phyloP scores from a whole-genome alignment of 2,113 vertebrate species.

The Neomonachus schauinslandi region DNA sequence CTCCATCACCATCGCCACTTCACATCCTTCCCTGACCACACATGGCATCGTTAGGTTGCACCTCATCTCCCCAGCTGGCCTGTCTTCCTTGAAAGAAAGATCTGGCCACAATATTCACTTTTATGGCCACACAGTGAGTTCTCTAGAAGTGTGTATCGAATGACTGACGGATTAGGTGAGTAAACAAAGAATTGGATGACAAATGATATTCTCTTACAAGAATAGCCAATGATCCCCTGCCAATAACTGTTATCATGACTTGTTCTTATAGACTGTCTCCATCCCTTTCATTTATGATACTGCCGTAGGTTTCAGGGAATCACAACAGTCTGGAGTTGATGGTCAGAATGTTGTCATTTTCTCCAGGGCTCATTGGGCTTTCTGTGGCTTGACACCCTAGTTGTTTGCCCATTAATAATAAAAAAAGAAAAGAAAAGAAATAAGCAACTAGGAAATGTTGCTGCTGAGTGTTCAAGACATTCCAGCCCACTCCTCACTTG shows the following conservation, averaged over 20 bases:
- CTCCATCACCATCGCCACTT: background rate
- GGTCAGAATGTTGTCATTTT: background rate
- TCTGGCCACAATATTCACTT: background rate
- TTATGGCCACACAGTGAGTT: background rate
- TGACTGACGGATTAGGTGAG: background rate
- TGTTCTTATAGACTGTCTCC: background rate
- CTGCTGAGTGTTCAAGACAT: constrained; percentile 46
- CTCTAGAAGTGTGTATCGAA: background rate
- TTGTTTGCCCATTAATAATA: constrained; percentile 57
- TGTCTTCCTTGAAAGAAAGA: background rate
- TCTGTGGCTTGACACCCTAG: background rate
- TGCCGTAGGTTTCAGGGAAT: background rate
- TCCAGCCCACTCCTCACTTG: constrained; percentile 66
- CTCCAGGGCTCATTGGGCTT: background rate
- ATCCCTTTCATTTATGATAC: background rate
- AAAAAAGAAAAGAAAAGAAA: background rate
- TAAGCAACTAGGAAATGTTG: constrained; percentile 74
- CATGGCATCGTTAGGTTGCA: no score
- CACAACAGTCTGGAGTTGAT: background rate
- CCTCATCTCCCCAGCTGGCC: background rate
- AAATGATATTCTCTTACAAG: background rate
- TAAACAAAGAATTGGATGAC: background rate
- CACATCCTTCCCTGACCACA: background rate
- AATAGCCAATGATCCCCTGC: background rate
- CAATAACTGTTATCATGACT: background rate